Base-by-base conservation (phyloP, 1,140 invertebrate genomes). In the Drosophila melanica region DNA sequence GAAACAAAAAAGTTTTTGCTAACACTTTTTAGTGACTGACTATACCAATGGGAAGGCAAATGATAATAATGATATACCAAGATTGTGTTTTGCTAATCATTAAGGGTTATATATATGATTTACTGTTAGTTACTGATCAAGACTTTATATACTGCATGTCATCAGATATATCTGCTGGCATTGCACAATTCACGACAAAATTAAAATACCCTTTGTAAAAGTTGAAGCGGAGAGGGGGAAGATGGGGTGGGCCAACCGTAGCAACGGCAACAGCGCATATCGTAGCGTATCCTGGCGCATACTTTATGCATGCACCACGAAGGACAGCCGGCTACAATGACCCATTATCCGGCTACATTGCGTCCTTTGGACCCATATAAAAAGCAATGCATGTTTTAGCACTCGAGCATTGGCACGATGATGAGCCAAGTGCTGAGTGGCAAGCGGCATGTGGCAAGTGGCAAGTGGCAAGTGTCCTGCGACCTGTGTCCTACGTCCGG, bases 371-470 rank as follows among this genome's bases (percentile, higher is more conserved):
- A 35, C 14, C 14, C 20, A 35, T 64, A 74, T 75, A 75, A 75
- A 75, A 78, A 78, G 66, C 72, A 77, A 87, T 86, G 82, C 82
- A 86, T 87, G 71, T 86, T 87, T 86, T 79, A 86, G 82, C 75
- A 75, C 66, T 67, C 44, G 55, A 72, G 76, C 76, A 80, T 20
- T 10, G 44, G 1, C 57, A 47, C 72, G 78, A 75, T 75, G 66
- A 86, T 86, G 81, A 87, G 79, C 66, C 78, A 69, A 81, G 82
- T 73, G 72, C 75, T 75, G 66, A 81, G 47, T 50, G 47, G 47
- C 48, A 9, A 48, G 58, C 35, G 58, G 16, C 59, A 48, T 76
- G 78, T 67, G 77, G 65, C 62, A 62, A 41, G 51, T 57, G 33
- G 53, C 42, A 27, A 57, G 51, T 53, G 77, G 65, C 79, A 66